Percentiles rank a stretch among this genome's conserved stretches.
phyloP scores from a whole-genome alignment of 2,888 invertebrate species.

The Phymatocera aterrima region DNA sequence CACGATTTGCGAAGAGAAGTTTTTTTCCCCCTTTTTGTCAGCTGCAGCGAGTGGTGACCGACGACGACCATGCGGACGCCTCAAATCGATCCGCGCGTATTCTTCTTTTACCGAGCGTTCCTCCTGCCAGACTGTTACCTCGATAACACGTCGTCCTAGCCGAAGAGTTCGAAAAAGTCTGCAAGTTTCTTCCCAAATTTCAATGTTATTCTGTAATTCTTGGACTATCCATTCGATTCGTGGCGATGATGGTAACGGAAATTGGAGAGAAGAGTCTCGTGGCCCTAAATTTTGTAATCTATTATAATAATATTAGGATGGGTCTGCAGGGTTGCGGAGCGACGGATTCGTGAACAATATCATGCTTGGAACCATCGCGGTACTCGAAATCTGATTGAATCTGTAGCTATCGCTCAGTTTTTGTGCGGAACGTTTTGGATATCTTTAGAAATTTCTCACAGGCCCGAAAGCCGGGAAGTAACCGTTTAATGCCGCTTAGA shows the following conservation, averaged over 20 bases:
- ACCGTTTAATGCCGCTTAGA: no score
- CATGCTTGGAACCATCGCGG: not conserved
- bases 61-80: no score
- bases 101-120: conserved; percentile 5
- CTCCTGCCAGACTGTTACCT: conserved; percentile 20
- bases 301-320: not conserved
- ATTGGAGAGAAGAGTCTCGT: not conserved
- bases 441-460: not conserved
- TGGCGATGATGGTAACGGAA: not conserved
- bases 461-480: not conserved
- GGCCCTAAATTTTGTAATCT: not conserved
- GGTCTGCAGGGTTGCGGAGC: not conserved
- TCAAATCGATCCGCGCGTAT: conserved; percentile 11
- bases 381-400: not conserved
- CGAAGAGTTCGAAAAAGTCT: not conserved
- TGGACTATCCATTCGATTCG: not conserved
- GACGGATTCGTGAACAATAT: not conserved
- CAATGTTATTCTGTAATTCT: not conserved
- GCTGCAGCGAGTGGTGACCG: not conserved
- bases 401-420: not conserved
- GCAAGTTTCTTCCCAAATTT: not conserved
- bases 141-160: not conserved
- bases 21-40: not conserved
- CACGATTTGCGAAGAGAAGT: not conserved
- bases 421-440: not conserved